Evolutionary conservation across 1,140 invertebrate species (phyloP).

Genomic region (Zaprionus tsacasi): DNA sequence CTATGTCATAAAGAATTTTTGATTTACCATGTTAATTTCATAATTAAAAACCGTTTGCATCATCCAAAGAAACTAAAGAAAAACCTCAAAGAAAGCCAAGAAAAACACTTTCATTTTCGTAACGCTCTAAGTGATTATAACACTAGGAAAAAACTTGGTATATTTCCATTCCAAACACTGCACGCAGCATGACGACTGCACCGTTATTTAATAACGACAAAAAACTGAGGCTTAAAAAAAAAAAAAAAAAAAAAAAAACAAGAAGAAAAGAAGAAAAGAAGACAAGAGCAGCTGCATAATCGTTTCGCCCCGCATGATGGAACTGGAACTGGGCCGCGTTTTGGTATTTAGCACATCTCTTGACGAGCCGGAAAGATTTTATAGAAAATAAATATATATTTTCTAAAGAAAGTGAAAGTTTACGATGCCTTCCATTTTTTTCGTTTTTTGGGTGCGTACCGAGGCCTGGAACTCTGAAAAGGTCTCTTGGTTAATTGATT

Average conservation of each 20-base stretch:
- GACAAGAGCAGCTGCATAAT: constrained; percentile 49
- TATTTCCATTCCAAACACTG: constrained; percentile 55
- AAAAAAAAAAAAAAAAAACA: constrained; percentile 16
- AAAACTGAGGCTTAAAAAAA: constrained; percentile 28
- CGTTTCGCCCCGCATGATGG: constrained; percentile 2
- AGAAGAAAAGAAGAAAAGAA: constrained; percentile 17
- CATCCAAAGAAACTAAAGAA: constrained; percentile 14
- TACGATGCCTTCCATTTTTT: background rate
- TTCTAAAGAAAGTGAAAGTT: constrained; percentile 81
- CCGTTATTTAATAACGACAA: constrained; percentile 71
- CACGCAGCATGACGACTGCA: constrained; percentile 71
- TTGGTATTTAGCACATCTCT: constrained; percentile 72
- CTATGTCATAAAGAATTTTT: too few relatives aligned
- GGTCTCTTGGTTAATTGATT: constrained; percentile 26
- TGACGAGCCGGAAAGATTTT: constrained; percentile 36
- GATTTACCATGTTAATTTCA: background rate
- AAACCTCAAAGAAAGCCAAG: constrained; percentile 20
- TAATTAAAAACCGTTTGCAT: constrained; percentile 26
- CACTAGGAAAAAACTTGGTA: constrained; percentile 59
- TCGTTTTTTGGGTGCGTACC: constrained; percentile 33
- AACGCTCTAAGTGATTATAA: constrained; percentile 70
- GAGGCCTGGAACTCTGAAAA: background rate
- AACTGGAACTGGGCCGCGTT: constrained; percentile 22
- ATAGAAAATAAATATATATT: constrained; percentile 63
- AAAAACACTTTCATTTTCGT: constrained; percentile 68